A percentile compares a stretch with the other conserved stretches of the same genome.
These are phyloP conservation scores for Ethmia dodecea DNA, from an alignment of 2,888 invertebrate species.

Conservation along the genomic window DNA sequence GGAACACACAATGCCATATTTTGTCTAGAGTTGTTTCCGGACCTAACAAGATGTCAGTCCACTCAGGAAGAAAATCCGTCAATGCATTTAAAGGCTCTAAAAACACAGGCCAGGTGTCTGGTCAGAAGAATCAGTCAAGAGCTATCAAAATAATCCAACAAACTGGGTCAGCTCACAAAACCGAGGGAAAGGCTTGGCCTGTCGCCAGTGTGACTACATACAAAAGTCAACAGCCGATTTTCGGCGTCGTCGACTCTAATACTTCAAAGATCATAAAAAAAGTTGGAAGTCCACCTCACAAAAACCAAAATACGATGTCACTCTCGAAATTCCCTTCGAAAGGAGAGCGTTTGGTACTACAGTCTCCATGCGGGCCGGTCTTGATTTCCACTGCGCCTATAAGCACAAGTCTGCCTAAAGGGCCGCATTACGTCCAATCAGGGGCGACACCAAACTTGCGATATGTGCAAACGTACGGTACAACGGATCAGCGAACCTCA, in stretches of 20 bases:
- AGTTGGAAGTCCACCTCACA: constrained; percentile 63
- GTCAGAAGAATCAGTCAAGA: constrained; percentile 64
- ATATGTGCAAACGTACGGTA: constrained; percentile 62
- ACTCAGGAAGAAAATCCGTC: constrained; percentile 62
- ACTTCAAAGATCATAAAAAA: constrained; percentile 66
- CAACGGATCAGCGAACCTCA: constrained; percentile 52
- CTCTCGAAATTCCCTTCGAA: constrained; percentile 53
- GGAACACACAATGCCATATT: constrained; percentile 66
- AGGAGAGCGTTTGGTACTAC: constrained; percentile 60
- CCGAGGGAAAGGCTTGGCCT: constrained; percentile 62
- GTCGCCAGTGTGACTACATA: constrained; percentile 52
- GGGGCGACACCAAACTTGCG: constrained; percentile 64
- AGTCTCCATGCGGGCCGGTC: constrained; percentile 66
- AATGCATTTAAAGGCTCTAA: constrained; percentile 61
- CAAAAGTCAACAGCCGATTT: constrained; percentile 51
- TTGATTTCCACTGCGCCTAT: constrained; percentile 61
- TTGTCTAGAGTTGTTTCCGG: constrained; percentile 68
- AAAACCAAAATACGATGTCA: constrained; percentile 43
- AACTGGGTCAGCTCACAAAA: constrained; percentile 55
- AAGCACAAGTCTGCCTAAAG: constrained; percentile 56
- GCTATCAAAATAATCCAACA: constrained; percentile 77
- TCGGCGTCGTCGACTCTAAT: constrained; percentile 52
- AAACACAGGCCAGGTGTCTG: constrained; percentile 40
- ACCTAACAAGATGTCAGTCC: constrained; percentile 69
- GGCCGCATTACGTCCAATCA: constrained; percentile 69